Evolutionary conservation across 2,113 vertebrate genomes (phyloP).

Genomic region (Mastomys natalensis): DNA sequence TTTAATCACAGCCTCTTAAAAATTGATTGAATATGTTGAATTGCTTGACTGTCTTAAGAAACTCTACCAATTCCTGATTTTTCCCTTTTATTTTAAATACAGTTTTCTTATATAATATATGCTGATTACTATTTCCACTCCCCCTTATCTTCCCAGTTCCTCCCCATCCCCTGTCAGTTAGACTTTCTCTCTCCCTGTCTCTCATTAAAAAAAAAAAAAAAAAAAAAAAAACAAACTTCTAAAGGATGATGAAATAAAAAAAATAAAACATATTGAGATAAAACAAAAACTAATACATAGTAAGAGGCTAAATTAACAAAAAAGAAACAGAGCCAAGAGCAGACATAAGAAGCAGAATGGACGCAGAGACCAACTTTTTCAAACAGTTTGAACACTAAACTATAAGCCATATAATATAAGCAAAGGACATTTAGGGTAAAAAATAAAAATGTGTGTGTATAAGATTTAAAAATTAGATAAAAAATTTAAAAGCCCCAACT

Average conservation of each 20-base stretch:
- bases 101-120: not conserved
- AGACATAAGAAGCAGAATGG: too few relatives aligned
- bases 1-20: not conserved
- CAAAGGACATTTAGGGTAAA: not conserved
- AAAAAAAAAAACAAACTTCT: not conserved
- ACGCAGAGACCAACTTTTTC: too few relatives aligned
- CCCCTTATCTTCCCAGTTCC: not conserved
- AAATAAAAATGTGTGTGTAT: not conserved
- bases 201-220: not conserved
- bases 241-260: not conserved
- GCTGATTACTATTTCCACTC: not conserved
- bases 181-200: not conserved
- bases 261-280: not conserved
- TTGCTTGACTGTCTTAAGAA: not conserved
- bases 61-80: not conserved
- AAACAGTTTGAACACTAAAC: too few relatives aligned
- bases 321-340: too few relatives aligned
- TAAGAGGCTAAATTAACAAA: not conserved
- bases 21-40: not conserved
- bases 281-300: not conserved
- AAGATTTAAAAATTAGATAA: not conserved
- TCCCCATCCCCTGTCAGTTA: not conserved
- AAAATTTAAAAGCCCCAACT: not conserved
- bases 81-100: not conserved
- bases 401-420: not conserved